Conservation (phyloP, 2,888 invertebrate genomes). For the Drosophila paranaensis region DNA sequence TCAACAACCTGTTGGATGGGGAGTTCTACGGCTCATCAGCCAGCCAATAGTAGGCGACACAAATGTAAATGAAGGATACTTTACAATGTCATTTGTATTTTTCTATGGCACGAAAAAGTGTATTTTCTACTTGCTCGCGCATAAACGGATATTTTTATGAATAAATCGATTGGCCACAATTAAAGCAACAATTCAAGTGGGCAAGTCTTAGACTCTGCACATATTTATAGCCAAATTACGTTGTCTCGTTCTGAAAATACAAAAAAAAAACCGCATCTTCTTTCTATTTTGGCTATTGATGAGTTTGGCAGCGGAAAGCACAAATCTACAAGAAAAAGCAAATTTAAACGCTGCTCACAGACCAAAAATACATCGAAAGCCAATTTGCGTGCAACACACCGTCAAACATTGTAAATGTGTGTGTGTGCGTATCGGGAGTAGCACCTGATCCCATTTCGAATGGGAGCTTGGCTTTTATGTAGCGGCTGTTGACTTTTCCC, state of each 20-base stretch:
- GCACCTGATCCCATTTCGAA: constrained; percentile 53
- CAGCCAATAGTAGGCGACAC: background rate
- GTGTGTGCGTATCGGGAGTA: constrained; percentile 19
- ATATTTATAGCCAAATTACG: constrained; percentile 58
- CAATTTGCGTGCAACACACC: constrained; percentile 71
- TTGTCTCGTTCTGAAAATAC: constrained; percentile 31
- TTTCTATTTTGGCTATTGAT: constrained; percentile 37
- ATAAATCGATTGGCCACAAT: constrained; percentile 22
- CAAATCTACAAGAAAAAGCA: constrained; percentile 26
- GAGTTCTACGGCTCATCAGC: background rate
- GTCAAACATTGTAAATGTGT: constrained; percentile 34
- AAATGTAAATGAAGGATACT: constrained; percentile 9
- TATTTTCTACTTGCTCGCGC: background rate
- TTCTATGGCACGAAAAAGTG: background rate
- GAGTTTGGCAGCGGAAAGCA: constrained; percentile 24
- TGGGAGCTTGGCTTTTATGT: constrained; percentile 57
- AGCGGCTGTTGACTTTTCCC: constrained; percentile 73
- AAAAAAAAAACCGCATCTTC: constrained; percentile 43
- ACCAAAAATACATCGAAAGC: constrained; percentile 41
- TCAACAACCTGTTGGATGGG: constrained; percentile 57
- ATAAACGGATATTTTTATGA: background rate
- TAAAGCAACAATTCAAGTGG: constrained; percentile 9
- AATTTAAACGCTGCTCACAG: constrained; percentile 20
- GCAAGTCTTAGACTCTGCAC: background rate
- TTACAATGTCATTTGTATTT: background rate